Evolutionary conservation across 2,888 invertebrate genomes (phyloP).

Genomic region (Papilio gigon): DNA sequence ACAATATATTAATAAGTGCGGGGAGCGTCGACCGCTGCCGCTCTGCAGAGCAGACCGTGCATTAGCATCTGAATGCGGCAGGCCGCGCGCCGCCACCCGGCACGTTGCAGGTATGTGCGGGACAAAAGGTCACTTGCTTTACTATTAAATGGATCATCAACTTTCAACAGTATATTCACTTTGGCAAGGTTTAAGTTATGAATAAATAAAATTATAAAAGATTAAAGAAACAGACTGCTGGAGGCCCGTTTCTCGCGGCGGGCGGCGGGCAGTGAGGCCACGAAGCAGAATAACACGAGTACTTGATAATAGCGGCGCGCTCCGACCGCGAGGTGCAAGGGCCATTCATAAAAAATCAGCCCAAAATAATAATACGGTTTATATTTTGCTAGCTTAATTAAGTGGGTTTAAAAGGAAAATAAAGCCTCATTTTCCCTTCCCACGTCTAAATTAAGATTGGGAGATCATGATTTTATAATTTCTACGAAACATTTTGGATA

Average conservation of each 20-base stretch:
- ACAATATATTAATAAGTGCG: slow-evolving; percentile 1
- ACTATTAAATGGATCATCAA: background rate
- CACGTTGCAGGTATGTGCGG: background rate
- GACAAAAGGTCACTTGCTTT: slow-evolving; percentile 1
- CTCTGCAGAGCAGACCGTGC: background rate
- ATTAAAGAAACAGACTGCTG: too few species aligned
- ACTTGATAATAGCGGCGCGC: too few species aligned
- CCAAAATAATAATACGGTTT: background rate
- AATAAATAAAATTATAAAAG: too few species aligned
- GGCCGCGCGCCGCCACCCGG: background rate
- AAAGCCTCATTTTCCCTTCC: background rate
- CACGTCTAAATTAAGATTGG: background rate
- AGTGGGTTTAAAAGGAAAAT: background rate
- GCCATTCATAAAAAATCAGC: background rate
- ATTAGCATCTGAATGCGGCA: slow-evolving; percentile 20
- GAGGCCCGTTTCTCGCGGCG: too few species aligned
- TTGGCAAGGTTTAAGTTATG: background rate
- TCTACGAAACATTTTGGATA: too few species aligned
- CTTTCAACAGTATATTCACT: background rate
- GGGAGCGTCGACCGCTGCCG: background rate
- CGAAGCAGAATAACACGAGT: too few species aligned
- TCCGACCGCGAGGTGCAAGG: too few species aligned
- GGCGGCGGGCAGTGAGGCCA: too few species aligned
- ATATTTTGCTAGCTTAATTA: background rate
- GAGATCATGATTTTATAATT: background rate